Evolutionary conservation across 2,113 vertebrate genomes (phyloP).

Genomic region (Stigmatopora nigra): DNA sequence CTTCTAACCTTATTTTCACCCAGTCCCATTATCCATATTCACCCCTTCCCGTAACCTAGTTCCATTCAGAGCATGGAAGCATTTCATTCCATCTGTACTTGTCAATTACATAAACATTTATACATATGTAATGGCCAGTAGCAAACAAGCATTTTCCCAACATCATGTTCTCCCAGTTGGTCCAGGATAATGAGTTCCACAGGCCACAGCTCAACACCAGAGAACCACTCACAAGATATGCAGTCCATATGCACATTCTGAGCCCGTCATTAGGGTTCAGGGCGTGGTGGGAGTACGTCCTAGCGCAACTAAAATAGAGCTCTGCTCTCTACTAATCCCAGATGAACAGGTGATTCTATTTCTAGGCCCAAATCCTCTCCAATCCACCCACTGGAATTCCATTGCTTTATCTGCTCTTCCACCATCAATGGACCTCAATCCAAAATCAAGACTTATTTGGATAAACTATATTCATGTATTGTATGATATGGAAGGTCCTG

Average conservation of each 20-base stretch:
- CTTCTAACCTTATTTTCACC: conserved; percentile 4
- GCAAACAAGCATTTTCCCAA: neutral
- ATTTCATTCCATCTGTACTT: neutral
- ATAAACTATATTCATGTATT: too few relatives aligned
- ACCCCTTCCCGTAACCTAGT: conserved; percentile 1
- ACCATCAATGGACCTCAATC: conserved; percentile 7
- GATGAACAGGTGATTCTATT: conserved; percentile 73
- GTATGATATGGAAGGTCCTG: too few relatives aligned
- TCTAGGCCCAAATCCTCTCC: conserved; percentile 68
- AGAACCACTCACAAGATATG: conserved; percentile 16
- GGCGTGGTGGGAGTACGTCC: conserved; percentile 31
- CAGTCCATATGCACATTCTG: neutral
- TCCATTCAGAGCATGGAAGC: neutral
- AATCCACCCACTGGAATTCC: conserved; percentile 56
- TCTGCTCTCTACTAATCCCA: conserved; percentile 64
- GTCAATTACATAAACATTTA: neutral
- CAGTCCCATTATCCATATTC: neutral
- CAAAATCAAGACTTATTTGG: too few relatives aligned
- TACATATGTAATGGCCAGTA: neutral
- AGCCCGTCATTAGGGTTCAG: conserved; percentile 24
- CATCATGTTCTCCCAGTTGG: neutral
- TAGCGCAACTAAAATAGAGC: conserved; percentile 58
- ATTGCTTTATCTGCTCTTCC: conserved; percentile 29
- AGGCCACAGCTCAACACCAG: conserved; percentile 24
- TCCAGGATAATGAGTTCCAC: conserved; percentile 4